Base-by-base conservation (phyloP, 2,113 vertebrate genomes). In the Nicator chloris region DNA sequence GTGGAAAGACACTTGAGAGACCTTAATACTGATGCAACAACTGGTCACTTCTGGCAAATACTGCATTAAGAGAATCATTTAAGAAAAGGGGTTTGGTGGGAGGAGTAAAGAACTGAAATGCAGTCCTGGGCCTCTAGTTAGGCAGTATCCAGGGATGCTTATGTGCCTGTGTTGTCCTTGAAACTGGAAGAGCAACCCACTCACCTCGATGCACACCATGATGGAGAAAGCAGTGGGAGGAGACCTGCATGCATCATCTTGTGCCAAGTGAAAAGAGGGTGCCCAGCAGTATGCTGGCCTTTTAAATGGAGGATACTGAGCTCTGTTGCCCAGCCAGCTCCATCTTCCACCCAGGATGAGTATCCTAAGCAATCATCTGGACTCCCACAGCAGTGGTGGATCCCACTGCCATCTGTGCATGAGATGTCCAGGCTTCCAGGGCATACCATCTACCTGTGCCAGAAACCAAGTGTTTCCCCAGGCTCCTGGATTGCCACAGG, bases 91-190 rank as follows among this genome's bases (percentile, higher is more conserved):
- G 40, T 90, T 57, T 61, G 26, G 15, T 65, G n/a, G 23, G 15
- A 76, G 45, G 15, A 82, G 3, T n/a, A 31, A 68, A 69, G 45
- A 71, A 30, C 15, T 82, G 44, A 89, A 66, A n/a, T 72, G 49
- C 22, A 60, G 39, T 82, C 27, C 16, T n/a, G 21, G 18, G 33
- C 49, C 39, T 79, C 23, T 45, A 75, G 15, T 30, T 44, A 89
- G 69, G 35, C 51, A 39, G 21, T 33, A n/a, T 39, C 18, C 63
- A 39, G 31, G 37, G 9, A 18, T 64, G 45, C 8, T 45, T 22
- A 15, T 2, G 14, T 44, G 21, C 9, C 44, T 79, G 8, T 76
- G 27, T 14, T 82, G 49, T 78, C 40, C 24, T 82, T 0, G 0
- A 68, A 81, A 7, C 65, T 15, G 61, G 24, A 90, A 84, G 15